Base-by-base conservation (phyloP, 2,888 invertebrate species). In the Peribatodes rhomboidaria region DNA sequence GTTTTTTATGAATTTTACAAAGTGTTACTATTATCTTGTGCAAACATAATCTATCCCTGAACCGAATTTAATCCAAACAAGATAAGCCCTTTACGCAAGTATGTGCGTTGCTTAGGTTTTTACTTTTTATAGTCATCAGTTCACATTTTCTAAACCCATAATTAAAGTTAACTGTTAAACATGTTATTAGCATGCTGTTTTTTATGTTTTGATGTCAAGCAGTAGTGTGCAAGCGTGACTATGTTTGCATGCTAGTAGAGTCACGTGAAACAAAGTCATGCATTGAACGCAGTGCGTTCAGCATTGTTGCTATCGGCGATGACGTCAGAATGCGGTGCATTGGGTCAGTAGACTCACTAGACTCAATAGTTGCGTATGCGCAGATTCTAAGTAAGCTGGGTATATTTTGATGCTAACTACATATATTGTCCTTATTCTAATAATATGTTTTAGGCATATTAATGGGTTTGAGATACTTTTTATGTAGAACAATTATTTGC, bases 321-420 rank as follows among this genome's bases (percentile, higher is more conserved):
- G 67, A 67, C 64, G 60, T 67, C 67, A 67, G 60, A 54, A 57
- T 47, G 58, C 61, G 57, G 61, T 49, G 64, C 67, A 67, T 55
- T 67, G 50, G 67, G 67, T 67, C 67, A 67, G 14, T 47, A 47
- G 47, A 27, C 47, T 47, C 47, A 9, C 9, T 18, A 44, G 20
- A 20, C 20, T 18, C 16, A 18, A 2, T 8, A 46, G n/a, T 22
- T 22, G 22, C 13, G 20, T 20, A 8, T 20, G 22, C 22, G 4
- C n/a, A 13, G 22, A 6, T 6, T 27, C 27, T 27, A 27, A 27
- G 27, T 27, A n/a, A n/a, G n/a, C n/a, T n/a, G n/a, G n/a, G n/a
- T n/a, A n/a, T n/a, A n/a, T n/a, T n/a, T n/a, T n/a, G n/a, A n/a
- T n/a, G n/a, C n/a, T n/a, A n/a, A n/a, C n/a, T n/a, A n/a, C n/a